A percentile compares a stretch with the other conserved stretches of the same genome.
These are phyloP conservation scores for Pachycephala philippinensis DNA, from an alignment of 2,113 vertebrate species.

Conservation along the genomic window DNA sequence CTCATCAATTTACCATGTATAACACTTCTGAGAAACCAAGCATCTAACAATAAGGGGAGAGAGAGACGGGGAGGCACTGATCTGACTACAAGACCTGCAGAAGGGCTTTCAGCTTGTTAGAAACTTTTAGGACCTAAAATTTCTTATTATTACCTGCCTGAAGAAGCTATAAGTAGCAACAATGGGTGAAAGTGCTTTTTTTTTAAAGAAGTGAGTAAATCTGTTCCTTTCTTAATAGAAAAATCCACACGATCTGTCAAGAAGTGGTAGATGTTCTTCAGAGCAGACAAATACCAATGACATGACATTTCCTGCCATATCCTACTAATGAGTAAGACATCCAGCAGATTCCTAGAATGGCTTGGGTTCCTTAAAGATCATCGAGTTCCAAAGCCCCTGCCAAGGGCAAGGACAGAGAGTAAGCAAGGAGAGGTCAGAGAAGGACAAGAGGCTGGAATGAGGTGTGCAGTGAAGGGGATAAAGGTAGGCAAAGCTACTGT, in stretches of 20 bases:
- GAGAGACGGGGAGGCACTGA: not conserved
- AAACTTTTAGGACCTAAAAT: not conserved
- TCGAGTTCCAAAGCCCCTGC: rapidly evolving
- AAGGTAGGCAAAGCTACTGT: not conserved
- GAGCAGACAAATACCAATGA: not conserved
- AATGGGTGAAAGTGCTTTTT: not conserved
- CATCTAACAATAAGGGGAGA: not conserved
- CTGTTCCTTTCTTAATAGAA: not conserved
- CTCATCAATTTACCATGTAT: not conserved
- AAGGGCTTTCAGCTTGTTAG: not conserved
- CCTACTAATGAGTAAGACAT: not conserved
- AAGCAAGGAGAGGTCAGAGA: not conserved
- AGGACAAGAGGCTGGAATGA: not conserved
- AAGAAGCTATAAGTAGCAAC: not conserved
- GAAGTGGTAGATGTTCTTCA: not conserved
- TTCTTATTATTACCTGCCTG: not conserved
- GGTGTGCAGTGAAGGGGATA: not conserved
- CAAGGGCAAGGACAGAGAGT: not conserved
- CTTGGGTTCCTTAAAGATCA: not conserved
- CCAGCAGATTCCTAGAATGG: not conserved
- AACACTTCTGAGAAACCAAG: not conserved
- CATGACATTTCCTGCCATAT: not conserved
- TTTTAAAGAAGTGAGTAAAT: not conserved
- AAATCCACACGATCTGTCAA: not conserved
- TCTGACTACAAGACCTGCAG: not conserved